phyloP scores from a whole-genome alignment of 2,113 vertebrate genomes.

The Agelaius tricolor region DNA sequence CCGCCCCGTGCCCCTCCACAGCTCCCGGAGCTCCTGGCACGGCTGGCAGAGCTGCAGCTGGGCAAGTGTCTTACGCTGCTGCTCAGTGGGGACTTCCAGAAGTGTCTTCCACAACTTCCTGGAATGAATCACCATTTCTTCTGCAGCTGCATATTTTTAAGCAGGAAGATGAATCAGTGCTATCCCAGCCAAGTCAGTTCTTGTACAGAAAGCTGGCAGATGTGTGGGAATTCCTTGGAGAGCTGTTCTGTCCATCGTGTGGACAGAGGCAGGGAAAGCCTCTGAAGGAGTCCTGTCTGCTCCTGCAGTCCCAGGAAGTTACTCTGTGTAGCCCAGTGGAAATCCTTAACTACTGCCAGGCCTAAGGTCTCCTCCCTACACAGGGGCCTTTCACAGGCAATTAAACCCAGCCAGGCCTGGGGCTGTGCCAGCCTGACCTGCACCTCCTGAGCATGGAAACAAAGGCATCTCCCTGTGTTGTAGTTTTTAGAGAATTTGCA shows the following conservation, averaged over 20 bases:
- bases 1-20: no score
- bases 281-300: not conserved
- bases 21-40: not conserved
- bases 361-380: not conserved
- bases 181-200: not conserved
- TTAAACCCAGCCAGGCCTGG: not conserved
- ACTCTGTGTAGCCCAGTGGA: not conserved
- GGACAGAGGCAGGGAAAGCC: not conserved
- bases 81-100: not conserved
- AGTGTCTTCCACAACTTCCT: not conserved
- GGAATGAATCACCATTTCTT: not conserved
- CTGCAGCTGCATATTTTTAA: not conserved
- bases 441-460: not conserved
- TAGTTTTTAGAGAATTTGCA: not conserved
- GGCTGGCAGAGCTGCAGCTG: fast-evolving
- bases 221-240: not conserved
- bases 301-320: not conserved
- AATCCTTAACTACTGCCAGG: not conserved
- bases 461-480: not conserved
- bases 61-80: not conserved
- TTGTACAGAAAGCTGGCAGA: not conserved
- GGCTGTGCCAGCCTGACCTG: not conserved
- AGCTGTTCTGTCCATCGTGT: not conserved
- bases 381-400: not conserved
- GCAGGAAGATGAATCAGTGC: not conserved